Percentiles rank a stretch among this genome's conserved stretches.
Evolutionary conservation across 2,797 vertebrate species (phyloP).

Genomic region (Ctenochaetus hawaiiensis): DNA sequence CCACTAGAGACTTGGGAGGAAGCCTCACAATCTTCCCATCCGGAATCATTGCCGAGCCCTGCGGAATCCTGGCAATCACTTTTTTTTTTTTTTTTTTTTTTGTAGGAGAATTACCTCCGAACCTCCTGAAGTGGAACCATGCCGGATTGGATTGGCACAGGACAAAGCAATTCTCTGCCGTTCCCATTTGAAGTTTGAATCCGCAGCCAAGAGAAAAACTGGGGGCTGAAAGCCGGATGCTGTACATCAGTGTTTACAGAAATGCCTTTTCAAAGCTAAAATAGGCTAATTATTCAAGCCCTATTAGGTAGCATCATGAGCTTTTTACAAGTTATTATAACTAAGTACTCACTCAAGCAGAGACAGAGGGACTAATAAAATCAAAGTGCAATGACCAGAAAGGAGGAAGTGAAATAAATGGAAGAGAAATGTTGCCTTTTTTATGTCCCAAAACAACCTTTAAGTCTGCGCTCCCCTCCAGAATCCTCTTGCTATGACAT

Average conservation of each 20-base stretch:
- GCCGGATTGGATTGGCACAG: constrained; percentile 78
- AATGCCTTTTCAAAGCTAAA: constrained; percentile 67
- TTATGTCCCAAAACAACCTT: constrained; percentile 44
- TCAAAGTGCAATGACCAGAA: constrained; percentile 21
- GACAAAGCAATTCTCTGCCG: constrained; percentile 67
- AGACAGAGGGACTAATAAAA: constrained; percentile 35
- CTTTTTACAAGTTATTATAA: constrained; percentile 67
- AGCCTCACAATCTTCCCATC: constrained; percentile 69
- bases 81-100: constrained; percentile 30
- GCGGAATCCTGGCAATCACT: constrained; percentile 75
- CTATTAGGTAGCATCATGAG: constrained; percentile 66
- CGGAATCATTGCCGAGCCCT: constrained; percentile 72
- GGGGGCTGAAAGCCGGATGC: constrained; percentile 63
- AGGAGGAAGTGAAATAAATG: constrained; percentile 22
- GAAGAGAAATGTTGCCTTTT: constrained; percentile 21
- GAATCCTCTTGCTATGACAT: constrained; percentile 44
- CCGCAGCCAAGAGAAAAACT: constrained; percentile 56
- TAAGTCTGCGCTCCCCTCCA: constrained; percentile 35
- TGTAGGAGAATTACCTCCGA: constrained; percentile 76
- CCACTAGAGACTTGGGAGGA: constrained; percentile 62
- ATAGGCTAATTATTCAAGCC: constrained; percentile 70
- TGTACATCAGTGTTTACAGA: constrained; percentile 68
- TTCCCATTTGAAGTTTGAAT: constrained; percentile 74
- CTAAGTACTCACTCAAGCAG: constrained; percentile 41
- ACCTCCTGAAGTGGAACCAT: constrained; percentile 77